Percentiles rank a stretch among this genome's conserved stretches.
Evolutionary conservation across 2,888 invertebrate species (phyloP).

Genomic region (Clitarchus hookeri): DNA sequence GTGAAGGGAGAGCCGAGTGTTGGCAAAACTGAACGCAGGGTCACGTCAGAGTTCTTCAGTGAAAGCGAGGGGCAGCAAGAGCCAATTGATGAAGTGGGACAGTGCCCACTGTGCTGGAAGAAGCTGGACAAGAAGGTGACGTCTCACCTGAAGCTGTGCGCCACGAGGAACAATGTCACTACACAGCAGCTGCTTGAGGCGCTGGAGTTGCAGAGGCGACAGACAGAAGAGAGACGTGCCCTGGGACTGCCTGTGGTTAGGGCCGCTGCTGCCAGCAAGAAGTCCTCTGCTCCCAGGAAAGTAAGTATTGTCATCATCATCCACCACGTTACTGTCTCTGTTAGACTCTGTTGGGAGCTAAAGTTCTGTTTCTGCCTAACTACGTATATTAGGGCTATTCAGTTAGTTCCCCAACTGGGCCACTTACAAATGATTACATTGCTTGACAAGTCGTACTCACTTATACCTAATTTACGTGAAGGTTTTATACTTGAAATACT

Average conservation of each 20-base stretch:
- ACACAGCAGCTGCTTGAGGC: constrained; percentile 52
- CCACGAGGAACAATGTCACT: constrained; percentile 52
- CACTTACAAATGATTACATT: no score
- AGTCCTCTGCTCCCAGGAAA: neutral
- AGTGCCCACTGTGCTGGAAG: constrained; percentile 53
- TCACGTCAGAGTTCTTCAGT: constrained; percentile 4
- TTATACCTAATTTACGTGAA: no score
- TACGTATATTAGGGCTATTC: no score
- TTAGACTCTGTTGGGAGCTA: no score
- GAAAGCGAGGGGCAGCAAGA: neutral
- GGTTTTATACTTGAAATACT: no score
- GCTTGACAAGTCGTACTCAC: no score
- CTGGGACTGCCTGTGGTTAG: constrained; percentile 52
- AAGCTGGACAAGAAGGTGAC: constrained; percentile 46
- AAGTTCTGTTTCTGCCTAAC: no score
- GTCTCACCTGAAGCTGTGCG: constrained; percentile 54
- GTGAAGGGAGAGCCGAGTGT: neutral
- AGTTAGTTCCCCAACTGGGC: no score
- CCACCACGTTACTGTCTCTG: no score
- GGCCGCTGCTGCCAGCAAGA: neutral
- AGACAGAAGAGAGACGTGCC: constrained; percentile 52
- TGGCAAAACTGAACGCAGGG: neutral
- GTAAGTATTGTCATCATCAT: neutral
- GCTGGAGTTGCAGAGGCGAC: constrained; percentile 53
- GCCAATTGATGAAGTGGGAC: neutral